Evolutionary conservation across 2,888 invertebrate species (phyloP).

Genomic region (Fissipunctia ypsillon): DNA sequence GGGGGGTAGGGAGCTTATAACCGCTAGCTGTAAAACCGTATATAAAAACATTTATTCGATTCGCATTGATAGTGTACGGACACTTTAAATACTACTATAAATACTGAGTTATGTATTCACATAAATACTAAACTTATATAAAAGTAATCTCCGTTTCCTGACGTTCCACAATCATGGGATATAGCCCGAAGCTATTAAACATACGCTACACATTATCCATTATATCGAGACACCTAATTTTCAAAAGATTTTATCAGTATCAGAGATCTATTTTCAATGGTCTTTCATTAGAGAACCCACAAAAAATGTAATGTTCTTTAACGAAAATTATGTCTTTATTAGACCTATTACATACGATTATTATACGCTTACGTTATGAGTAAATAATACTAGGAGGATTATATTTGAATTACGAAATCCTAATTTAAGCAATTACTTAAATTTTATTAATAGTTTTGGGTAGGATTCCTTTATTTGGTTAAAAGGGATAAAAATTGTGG

Average conservation of each 20-base stretch:
- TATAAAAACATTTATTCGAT: too few species aligned
- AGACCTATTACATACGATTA: conserved; percentile 77
- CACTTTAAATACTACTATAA: conserved; percentile 40
- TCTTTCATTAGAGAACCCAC: conserved; percentile 65
- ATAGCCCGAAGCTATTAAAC: conserved; percentile 80
- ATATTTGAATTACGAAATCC: conserved; percentile 59
- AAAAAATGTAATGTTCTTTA: conserved; percentile 74
- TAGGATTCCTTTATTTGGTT: not conserved
- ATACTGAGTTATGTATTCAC: conserved; percentile 40
- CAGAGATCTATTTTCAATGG: conserved; percentile 71
- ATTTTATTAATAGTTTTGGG: conserved; percentile 6
- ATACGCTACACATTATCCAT: conserved; percentile 72
- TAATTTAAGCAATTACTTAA: not conserved
- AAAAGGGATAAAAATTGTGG: not conserved
- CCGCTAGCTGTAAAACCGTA: too few species aligned
- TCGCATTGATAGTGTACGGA: too few species aligned
- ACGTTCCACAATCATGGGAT: conserved; percentile 80
- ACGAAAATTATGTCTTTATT: conserved; percentile 85
- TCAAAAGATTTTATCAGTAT: conserved; percentile 25
- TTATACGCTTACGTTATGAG: conserved; percentile 73
- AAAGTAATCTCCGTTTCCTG: conserved; percentile 72
- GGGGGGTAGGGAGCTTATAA: too few species aligned
- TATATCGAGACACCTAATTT: conserved; percentile 65
- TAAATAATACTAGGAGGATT: conserved; percentile 66
- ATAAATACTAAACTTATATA: conserved; percentile 55